phyloP scores from a whole-genome alignment of 2,113 vertebrate genomes.

The Halichoeres trimaculatus region DNA sequence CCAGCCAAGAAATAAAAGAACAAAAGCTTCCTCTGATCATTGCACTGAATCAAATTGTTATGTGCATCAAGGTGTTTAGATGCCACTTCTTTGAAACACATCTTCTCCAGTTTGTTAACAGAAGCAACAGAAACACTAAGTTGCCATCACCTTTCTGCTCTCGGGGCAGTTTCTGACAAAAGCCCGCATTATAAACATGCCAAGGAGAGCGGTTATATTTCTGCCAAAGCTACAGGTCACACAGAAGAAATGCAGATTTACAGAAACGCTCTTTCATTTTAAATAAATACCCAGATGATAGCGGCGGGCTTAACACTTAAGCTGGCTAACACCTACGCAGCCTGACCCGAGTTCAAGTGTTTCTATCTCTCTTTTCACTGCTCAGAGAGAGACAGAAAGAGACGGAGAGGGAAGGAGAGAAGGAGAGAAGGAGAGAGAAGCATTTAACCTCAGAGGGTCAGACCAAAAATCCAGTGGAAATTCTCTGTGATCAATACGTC shows the following conservation, averaged over 20 bases:
- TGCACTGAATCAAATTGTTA: neutral
- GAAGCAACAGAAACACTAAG: constrained; percentile 34
- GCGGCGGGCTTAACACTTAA: constrained; percentile 62
- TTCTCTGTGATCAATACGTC: constrained; percentile 77
- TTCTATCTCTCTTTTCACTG: constrained; percentile 45
- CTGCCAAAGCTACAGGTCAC: constrained; percentile 62
- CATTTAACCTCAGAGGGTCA: constrained; percentile 93
- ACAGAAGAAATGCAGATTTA: constrained; percentile 67
- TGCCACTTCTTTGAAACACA: neutral
- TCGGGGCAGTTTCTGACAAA: constrained; percentile 51
- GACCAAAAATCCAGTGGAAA: constrained; percentile 92
- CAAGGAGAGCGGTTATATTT: constrained; percentile 45
- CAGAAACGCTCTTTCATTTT: constrained; percentile 64
- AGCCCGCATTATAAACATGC: constrained; percentile 62
- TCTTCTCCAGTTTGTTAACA: constrained; percentile 28
- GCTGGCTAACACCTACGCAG: constrained; percentile 67
- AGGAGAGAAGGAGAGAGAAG: constrained; percentile 38
- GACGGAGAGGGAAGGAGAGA: neutral
- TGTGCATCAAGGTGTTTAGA: neutral
- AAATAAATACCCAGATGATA: constrained; percentile 71
- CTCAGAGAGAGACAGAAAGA: constrained; percentile 48
- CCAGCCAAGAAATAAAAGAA: neutral
- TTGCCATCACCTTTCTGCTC: constrained; percentile 51
- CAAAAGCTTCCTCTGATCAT: neutral
- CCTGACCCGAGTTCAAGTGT: constrained; percentile 73